Evolutionary conservation across 2,113 vertebrate genomes (phyloP).

Genomic region (Solea senegalensis): DNA sequence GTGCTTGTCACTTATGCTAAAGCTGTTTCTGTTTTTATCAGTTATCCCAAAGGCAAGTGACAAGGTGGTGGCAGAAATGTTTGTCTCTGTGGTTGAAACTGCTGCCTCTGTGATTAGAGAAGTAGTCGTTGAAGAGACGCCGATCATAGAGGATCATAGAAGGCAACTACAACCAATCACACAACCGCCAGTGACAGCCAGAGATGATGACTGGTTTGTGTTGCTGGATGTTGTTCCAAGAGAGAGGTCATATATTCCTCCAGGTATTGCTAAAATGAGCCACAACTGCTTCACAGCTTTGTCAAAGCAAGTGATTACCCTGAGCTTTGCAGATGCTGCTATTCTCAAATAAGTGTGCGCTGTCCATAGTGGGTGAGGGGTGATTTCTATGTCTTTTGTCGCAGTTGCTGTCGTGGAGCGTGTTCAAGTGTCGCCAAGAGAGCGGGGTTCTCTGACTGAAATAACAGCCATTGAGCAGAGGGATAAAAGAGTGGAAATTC

Average conservation of each 20-base stretch:
- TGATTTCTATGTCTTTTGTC: constrained; percentile 25
- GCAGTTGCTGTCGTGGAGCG: constrained; percentile 29
- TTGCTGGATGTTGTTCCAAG: constrained; percentile 51
- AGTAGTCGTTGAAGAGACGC: constrained; percentile 33
- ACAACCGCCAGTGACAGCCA: constrained; percentile 5
- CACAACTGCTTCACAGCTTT: neutral
- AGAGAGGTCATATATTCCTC: constrained; percentile 27
- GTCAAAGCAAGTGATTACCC: constrained; percentile 1
- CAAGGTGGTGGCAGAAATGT: neutral
- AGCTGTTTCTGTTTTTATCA: neutral
- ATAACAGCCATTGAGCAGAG: neutral
- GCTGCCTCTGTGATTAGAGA: constrained; percentile 18
- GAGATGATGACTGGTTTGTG: constrained; percentile 53
- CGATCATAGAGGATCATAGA: constrained; percentile 16
- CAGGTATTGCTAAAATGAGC: constrained; percentile 39
- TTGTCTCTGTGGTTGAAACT: constrained; percentile 4
- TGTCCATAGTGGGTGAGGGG: neutral
- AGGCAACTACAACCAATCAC: constrained; percentile 16
- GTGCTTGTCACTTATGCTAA: neutral
- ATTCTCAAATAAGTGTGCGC: constrained; percentile 2
- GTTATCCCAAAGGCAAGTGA: neutral
- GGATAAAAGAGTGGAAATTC: constrained; percentile 17
- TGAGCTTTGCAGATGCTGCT: constrained; percentile 17
- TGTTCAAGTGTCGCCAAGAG: constrained; percentile 27
- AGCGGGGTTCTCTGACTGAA: constrained; percentile 21